Evolutionary conservation across 2,113 vertebrate species (phyloP), one percentile per base, ranked within the genome.

Genomic region (Catharus fuscescens): DNA sequence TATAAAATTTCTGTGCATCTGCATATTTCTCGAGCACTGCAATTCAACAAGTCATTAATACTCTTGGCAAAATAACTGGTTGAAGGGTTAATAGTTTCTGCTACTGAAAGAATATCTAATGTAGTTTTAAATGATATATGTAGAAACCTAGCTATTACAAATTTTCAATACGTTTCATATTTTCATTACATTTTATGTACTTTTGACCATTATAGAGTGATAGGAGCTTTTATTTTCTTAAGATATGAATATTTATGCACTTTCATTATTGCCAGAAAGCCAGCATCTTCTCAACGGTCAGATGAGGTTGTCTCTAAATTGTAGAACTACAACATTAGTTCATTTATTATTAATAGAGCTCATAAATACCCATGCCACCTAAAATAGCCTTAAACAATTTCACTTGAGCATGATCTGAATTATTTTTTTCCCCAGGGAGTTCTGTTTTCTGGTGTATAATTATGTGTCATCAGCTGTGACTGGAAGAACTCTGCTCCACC

Each of bases 331-430:
- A 86, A 89, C 89, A 86, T 74, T 86, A 77, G 16, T 79, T 97
- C 84, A 97, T 98, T 93, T 96, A 97, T 98, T 98, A 97, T 98
- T 98, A 97, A 98, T 94, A 54, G 40, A 87, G 53, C 90, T 98
- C 96, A 97, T 98, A 97, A 98, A 97, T 97, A 97, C 93, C 74
- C 80, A 89, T 79, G 73, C 82, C 86, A 96, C 93, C 92, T 82
- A 97, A 97, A 97, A 97, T 83, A 97, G 93, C 96, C 97, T 97
- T 82, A 97, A 97, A 98, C 94, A 97, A 93, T 91, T 96, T 90
- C 93, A 80, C 62, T 90, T 97, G 67, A 83, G 59, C 67, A 95
- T 65, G 89, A 87, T 96, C 69, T 95, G 82, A 93, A 94, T 97
- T 92, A 12, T 83, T 77, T 94, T 95, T 61, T 93, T 92, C 80